Percentiles rank a stretch among this genome's conserved stretches.
Conservation (phyloP, 2,888 invertebrate genomes). For the Zonitis immaculata region DNA sequence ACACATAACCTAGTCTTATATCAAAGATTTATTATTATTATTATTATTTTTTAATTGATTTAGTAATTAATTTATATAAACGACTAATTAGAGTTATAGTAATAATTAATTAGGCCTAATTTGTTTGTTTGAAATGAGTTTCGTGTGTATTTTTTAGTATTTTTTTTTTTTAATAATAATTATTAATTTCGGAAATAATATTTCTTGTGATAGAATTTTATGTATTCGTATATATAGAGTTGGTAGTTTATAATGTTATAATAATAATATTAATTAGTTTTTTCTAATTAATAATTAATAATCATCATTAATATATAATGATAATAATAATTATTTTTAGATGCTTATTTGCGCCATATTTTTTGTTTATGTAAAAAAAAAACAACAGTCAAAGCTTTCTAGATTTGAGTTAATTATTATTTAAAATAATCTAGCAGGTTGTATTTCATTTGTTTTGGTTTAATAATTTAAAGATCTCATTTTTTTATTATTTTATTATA, state of each 20-base stretch:
- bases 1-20: constrained; percentile 37
- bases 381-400: too few species aligned
- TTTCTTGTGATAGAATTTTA: constrained; percentile 27
- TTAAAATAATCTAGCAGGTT: too few species aligned
- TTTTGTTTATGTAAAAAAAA: background rate
- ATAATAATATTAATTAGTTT: constrained; percentile 7
- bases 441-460: constrained; percentile 1
- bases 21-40: constrained; percentile 40
- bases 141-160: constrained; percentile 21
- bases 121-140: constrained; percentile 27
- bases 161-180: too few species aligned
- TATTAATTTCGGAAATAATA: constrained; percentile 28
- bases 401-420: too few species aligned
- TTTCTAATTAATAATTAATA: constrained; percentile 11
- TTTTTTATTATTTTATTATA: constrained; percentile 12
- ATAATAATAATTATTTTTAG: constrained; percentile 9
- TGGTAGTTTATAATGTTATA: too few species aligned
- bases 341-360: constrained; percentile 6
- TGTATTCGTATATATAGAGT: constrained; percentile 19
- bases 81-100: constrained; percentile 9
- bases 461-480: constrained; percentile 14
- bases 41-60: constrained; percentile 26
- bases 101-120: constrained; percentile 12
- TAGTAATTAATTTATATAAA: constrained; percentile 19
- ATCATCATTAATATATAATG: background rate